phyloP scores from a whole-genome alignment of 2,797 vertebrate species.

The Podarcis siculus region DNA sequence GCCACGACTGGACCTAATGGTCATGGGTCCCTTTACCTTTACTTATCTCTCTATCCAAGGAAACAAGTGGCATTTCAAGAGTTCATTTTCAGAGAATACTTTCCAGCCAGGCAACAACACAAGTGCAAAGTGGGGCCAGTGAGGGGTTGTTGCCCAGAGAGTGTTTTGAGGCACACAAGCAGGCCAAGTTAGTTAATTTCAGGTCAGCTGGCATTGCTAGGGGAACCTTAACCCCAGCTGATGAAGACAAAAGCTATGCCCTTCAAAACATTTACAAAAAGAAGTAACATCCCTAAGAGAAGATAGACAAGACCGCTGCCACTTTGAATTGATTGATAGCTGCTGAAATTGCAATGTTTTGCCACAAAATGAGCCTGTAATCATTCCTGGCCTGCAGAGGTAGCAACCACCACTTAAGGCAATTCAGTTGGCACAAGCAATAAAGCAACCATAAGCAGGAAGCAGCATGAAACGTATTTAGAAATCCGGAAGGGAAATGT shows the following conservation, averaged over 20 bases:
- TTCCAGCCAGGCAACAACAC: too few relatives aligned
- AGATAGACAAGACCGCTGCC: conserved; percentile 7
- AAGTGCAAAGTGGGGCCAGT: too few relatives aligned
- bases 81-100: too few relatives aligned
- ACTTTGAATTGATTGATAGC: conserved; percentile 2
- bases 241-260: neutral
- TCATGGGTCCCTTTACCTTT: too few relatives aligned
- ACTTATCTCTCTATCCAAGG: too few relatives aligned
- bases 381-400: neutral
- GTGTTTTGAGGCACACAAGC: neutral
- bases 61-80: too few relatives aligned
- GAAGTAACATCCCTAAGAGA: neutral
- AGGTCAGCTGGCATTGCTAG: neutral
- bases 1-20: too few relatives aligned
- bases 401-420: conserved; percentile 7
- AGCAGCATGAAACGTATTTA: conserved; percentile 2
- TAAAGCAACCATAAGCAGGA: conserved; percentile 7
- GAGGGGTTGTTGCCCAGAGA: too few relatives aligned
- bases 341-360: conserved; percentile 5
- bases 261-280: conserved; percentile 3
- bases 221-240: neutral
- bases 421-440: conserved; percentile 11
- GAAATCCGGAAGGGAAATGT: conserved; percentile 8
- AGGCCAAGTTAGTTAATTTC: neutral
- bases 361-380: conserved; percentile 5